phyloP scores from a whole-genome alignment of 2,113 vertebrate genomes.

The Chauna torquata region DNA sequence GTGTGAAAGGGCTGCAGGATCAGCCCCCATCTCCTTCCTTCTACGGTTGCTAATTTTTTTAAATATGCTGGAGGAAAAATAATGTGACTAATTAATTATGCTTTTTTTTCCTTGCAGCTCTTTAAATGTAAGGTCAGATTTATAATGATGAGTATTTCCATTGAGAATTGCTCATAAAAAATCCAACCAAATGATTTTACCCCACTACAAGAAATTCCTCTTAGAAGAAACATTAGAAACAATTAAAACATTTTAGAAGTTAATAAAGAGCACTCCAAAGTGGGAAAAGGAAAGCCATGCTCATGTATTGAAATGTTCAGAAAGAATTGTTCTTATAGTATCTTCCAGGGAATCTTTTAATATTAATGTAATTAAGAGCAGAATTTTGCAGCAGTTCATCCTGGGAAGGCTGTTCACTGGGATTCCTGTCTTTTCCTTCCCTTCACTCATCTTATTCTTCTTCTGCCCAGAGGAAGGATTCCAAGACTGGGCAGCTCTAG shows the following conservation, averaged over 20 bases:
- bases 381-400: background rate
- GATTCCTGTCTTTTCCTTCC: background rate
- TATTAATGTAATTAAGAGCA: background rate
- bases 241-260: constrained; percentile 26
- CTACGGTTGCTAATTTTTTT: background rate
- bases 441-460: background rate
- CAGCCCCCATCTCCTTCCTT: background rate
- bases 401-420: background rate
- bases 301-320: background rate
- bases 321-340: background rate
- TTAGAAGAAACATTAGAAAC: constrained; percentile 20
- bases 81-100: constrained; percentile 25
- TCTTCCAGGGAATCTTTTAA: constrained; percentile 11
- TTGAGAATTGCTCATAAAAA: constrained; percentile 47
- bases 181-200: background rate
- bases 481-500: background rate
- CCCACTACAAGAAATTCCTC: background rate
- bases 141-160: constrained; percentile 36
- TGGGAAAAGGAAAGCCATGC: background rate
- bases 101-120: background rate
- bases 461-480: background rate
- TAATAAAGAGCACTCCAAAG: constrained; percentile 16
- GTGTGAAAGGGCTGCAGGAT: background rate
- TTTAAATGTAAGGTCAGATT: constrained; percentile 28
- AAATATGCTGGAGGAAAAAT: constrained; percentile 35